Base-by-base conservation (phyloP, 2,888 invertebrate species). In the Phyllotreta striolata region DNA sequence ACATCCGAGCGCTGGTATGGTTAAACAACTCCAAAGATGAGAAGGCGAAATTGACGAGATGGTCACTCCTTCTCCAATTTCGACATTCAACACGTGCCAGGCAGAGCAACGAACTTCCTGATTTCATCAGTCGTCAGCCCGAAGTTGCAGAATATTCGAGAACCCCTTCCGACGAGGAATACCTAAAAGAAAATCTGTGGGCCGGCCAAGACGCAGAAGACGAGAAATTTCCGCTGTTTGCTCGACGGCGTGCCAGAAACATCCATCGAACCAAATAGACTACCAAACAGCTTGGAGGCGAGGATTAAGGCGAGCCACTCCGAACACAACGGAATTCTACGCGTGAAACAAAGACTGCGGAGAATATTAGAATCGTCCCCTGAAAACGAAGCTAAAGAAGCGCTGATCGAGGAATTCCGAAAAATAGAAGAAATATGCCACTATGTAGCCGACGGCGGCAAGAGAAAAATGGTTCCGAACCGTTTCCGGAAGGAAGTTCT, bases 1-100 rank as follows among this genome's bases (percentile, higher is more conserved):
- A 74, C 55, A 71, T 62, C 56, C n/a, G 62, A 9, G 69, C 69
- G 1, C 63, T 74, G 7, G 54, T 58, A 1, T 72, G 73, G 72
- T 57, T 73, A 7, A 35, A 14, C 66, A 12, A 47, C 44, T 9
- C 35, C 64, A 37, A 43, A 59, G 67, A 69, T 13, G 52, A 51
- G 1, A 56, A 59, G 7, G 49, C 67, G 1, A 71, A 70, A 34
- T 40, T 69, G 10, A 62, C 64, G 1, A 49, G 67, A 9, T 70
- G 70, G 69, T 35, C 67, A 1, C 52, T 71, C 0, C 52, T 70
- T 5, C 54, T 71, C 0, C 69, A 70, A 56, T 6, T 68, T 67
- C 35, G 61, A 67, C 4, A 65, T 74, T 0, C 72, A 77, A 1
- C 77, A 72, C 39, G 52, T 58, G 12, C 62, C 66, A 7, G 70